Evolutionary conservation across 1,140 invertebrate species (phyloP).

Genomic region (Catajapyx aquilonaris): DNA sequence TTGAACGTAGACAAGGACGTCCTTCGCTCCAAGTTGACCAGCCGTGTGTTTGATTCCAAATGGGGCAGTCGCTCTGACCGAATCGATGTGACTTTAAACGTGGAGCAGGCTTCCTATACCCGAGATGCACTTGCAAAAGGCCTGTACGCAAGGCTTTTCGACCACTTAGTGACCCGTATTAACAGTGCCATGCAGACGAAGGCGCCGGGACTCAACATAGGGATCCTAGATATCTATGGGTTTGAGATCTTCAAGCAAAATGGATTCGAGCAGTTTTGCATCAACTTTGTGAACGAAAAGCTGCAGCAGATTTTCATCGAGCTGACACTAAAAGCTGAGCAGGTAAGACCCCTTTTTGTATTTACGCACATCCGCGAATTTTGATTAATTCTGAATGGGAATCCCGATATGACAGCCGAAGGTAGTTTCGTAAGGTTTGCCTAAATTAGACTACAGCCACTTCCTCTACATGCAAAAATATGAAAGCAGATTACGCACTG

Average conservation of each 20-base stretch:
- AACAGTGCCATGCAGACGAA: conserved; percentile 38
- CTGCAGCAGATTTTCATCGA: conserved; percentile 62
- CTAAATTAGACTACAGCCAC: too few relatives aligned
- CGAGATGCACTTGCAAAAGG: conserved; percentile 47
- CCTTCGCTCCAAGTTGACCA: conserved; percentile 37
- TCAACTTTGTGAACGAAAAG: conserved; percentile 81
- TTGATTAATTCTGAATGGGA: too few relatives aligned
- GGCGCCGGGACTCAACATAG: conserved; percentile 26
- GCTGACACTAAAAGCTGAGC: conserved; percentile 48
- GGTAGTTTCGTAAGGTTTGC: too few relatives aligned
- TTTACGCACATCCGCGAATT: too few relatives aligned
- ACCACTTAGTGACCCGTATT: conserved; percentile 42
- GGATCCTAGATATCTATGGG: conserved; percentile 43
- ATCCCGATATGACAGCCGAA: too few relatives aligned
- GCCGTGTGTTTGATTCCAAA: conserved; percentile 46
- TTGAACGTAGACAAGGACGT: conserved; percentile 34
- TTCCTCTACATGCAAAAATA: too few relatives aligned
- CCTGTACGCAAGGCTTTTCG: conserved; percentile 43
- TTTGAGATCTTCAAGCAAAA: conserved; percentile 43
- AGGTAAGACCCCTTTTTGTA: conserved; percentile 24
- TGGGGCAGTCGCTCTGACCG: conserved; percentile 46
- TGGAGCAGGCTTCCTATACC: conserved; percentile 42
- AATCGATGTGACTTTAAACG: conserved; percentile 41
- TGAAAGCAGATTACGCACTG: too few relatives aligned
- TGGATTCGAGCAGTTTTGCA: conserved; percentile 79